Evolutionary conservation across 2,113 vertebrate species (phyloP).

Genomic region (Cranoglanis bouderius): DNA sequence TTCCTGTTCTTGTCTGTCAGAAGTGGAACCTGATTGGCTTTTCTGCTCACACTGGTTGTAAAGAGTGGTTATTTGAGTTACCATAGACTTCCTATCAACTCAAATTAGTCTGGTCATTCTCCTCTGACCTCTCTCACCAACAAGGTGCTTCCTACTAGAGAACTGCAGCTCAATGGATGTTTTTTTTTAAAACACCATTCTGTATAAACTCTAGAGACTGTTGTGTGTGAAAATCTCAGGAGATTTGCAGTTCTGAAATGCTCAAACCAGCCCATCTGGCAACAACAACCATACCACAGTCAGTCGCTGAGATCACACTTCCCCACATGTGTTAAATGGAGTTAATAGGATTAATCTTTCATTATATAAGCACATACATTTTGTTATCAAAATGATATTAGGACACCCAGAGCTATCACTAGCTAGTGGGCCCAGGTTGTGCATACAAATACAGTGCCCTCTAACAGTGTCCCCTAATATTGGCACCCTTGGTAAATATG

Average conservation of each 20-base stretch:
- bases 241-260: background rate
- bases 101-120: background rate
- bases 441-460: background rate
- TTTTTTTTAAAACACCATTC: background rate
- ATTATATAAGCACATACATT: background rate
- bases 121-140: background rate
- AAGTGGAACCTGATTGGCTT: background rate
- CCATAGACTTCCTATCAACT: background rate
- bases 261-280: constrained; percentile 2
- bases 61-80: background rate
- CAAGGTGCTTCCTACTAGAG: background rate
- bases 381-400: background rate
- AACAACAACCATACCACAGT: background rate
- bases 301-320: background rate
- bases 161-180: background rate
- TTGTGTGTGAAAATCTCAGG: background rate
- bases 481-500: too few relatives aligned
- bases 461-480: too few relatives aligned
- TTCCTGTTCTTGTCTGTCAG: background rate
- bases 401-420: background rate
- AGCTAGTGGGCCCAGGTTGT: background rate
- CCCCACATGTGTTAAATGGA: background rate
- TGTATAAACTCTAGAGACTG: background rate
- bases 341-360: background rate
- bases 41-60: background rate